These are phyloP conservation scores for Platycnemis pennipes DNA, from an alignment of 2,888 invertebrate species.

Conservation along the genomic window DNA sequence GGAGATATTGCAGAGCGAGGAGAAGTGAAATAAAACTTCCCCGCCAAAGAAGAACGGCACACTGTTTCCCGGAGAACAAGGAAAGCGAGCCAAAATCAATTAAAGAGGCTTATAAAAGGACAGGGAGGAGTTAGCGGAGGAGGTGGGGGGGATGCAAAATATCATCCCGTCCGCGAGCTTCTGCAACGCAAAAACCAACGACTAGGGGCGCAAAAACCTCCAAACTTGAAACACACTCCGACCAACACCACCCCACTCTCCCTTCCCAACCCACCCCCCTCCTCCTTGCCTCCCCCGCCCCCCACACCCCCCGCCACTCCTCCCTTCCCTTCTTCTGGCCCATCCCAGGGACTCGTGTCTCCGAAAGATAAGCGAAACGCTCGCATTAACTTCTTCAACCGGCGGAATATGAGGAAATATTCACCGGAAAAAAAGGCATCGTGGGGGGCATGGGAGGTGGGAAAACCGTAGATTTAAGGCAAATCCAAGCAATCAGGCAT, in stretches of 20 bases:
- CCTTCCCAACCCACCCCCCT: too few relatives aligned
- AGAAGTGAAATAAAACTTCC: slow-evolving; percentile 50
- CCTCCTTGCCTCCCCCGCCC: not conserved
- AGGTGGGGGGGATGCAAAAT: not conserved
- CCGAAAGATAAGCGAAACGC: slow-evolving; percentile 32
- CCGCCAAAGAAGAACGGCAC: slow-evolving; percentile 46
- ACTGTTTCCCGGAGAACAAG: slow-evolving; percentile 39
- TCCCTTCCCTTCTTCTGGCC: not conserved
- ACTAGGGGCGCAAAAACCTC: slow-evolving; percentile 33
- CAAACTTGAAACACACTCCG: not conserved
- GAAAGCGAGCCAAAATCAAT: slow-evolving; percentile 58
- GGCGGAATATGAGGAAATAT: slow-evolving; percentile 33
- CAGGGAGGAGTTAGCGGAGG: not conserved
- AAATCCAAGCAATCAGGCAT: not conserved
- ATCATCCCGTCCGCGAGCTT: not conserved
- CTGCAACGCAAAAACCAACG: slow-evolving; percentile 13
- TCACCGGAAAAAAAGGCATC: not conserved
- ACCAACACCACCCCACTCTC: not conserved
- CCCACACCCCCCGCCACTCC: not conserved
- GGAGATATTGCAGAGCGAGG: slow-evolving; percentile 47
- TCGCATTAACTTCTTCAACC: slow-evolving; percentile 35
- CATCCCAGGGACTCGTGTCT: slow-evolving; percentile 7
- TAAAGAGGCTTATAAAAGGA: slow-evolving; percentile 47
- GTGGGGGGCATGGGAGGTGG: not conserved
- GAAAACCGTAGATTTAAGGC: not conserved